Evolutionary conservation across 2,797 vertebrate species (phyloP).

Genomic region (Siniperca scherzeri): DNA sequence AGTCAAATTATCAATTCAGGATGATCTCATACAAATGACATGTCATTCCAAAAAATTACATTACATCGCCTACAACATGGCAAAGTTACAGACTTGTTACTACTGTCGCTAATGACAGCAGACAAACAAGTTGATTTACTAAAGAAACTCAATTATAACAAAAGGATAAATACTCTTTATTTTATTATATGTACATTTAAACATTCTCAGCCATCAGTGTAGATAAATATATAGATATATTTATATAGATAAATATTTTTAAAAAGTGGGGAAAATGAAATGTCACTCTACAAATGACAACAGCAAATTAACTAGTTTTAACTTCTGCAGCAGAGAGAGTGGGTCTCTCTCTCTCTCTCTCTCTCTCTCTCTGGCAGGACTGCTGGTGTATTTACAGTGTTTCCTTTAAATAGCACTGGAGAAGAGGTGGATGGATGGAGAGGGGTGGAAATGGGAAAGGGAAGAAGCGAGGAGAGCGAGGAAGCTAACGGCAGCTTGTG

Average conservation of each 20-base stretch:
- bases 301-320: background rate
- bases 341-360: conserved; percentile 31
- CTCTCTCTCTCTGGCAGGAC: conserved; percentile 54
- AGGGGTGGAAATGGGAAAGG: conserved; percentile 42
- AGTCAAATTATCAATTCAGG: background rate
- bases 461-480: conserved; percentile 21
- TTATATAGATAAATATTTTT: too few relatives aligned
- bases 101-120: background rate
- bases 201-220: background rate
- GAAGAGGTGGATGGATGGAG: conserved; percentile 53
- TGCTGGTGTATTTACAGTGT: conserved; percentile 71
- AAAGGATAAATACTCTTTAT: background rate
- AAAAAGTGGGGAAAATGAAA: background rate
- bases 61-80: background rate
- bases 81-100: background rate
- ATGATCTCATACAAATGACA: background rate
- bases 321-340: conserved; percentile 27
- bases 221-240: background rate
- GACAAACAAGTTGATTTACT: background rate
- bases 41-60: background rate
- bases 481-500: conserved; percentile 62
- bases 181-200: background rate
- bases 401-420: conserved; percentile 79
- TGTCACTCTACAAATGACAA: background rate
- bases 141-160: background rate